Evolutionary conservation across 1,140 invertebrate genomes (phyloP).

Genomic region (Brachionus asplanchnoidis): DNA sequence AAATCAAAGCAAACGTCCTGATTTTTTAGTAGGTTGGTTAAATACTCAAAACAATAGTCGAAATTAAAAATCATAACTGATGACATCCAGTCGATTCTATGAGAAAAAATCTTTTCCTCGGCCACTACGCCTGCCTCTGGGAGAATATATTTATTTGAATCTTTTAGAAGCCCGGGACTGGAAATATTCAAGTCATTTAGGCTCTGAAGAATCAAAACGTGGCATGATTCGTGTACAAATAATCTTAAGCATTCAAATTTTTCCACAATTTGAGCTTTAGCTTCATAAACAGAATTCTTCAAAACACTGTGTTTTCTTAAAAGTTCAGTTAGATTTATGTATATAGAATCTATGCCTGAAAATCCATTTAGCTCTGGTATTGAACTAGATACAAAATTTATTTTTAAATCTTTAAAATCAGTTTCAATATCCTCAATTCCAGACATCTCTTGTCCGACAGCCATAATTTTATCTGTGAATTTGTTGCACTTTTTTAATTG

Average conservation of each 20-base stretch:
- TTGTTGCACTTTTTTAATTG: background rate
- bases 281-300: background rate
- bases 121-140: background rate
- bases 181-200: background rate
- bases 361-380: background rate
- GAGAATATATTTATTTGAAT: background rate
- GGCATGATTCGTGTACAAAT: background rate
- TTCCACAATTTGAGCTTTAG: background rate
- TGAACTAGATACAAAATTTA: background rate
- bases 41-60: background rate
- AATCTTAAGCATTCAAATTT: background rate
- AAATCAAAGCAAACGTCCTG: background rate
- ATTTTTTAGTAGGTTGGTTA: background rate
- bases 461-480: background rate
- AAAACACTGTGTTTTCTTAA: background rate
- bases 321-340: background rate
- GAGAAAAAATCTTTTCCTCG: background rate
- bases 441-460: background rate
- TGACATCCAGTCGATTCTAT: conserved; percentile 6
- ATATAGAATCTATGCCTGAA: background rate
- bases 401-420: background rate
- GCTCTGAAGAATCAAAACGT: background rate
- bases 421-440: background rate
- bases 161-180: background rate
- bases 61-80: background rate